Conservation (phyloP, 2,113 vertebrate genomes). For the Myotis davidii region DNA sequence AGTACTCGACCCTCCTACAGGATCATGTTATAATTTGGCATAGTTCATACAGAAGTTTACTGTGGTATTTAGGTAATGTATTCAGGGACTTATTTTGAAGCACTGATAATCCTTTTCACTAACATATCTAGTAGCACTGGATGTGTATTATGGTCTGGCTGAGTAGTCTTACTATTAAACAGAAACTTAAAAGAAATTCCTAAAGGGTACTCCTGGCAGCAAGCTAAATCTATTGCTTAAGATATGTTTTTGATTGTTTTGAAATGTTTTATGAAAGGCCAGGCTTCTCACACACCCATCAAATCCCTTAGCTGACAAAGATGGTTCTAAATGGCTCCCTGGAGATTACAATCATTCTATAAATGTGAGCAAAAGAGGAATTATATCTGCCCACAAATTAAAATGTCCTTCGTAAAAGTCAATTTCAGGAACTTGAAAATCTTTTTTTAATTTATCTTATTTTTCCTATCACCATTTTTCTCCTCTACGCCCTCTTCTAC, state of each 20-base stretch:
- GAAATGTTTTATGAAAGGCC: conserved; percentile 57
- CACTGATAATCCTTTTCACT: neutral
- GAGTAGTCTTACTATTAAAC: neutral
- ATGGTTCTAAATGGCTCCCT: conserved; percentile 32
- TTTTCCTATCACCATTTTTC: neutral
- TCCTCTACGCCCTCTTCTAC: neutral
- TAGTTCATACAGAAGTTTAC: neutral
- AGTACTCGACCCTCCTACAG: neutral
- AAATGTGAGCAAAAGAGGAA: conserved; percentile 51
- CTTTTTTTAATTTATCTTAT: neutral
- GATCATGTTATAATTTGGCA: conserved; percentile 31
- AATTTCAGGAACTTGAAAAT: conserved; percentile 27
- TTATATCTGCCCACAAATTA: conserved; percentile 60
- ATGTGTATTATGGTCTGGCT: neutral
- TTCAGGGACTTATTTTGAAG: neutral
- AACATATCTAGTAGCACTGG: neutral
- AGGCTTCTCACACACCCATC: conserved; percentile 52
- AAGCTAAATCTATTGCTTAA: conserved; percentile 49
- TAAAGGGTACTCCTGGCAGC: conserved; percentile 25
- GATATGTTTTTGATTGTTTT: conserved; percentile 57
- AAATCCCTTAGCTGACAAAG: conserved; percentile 57
- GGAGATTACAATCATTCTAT: conserved; percentile 35
- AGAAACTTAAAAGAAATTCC: conserved; percentile 56
- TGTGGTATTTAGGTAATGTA: neutral
- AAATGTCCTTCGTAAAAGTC: conserved; percentile 54